Evolutionary conservation across 2,113 vertebrate genomes (phyloP).

Genomic region (Mohoua ochrocephala): DNA sequence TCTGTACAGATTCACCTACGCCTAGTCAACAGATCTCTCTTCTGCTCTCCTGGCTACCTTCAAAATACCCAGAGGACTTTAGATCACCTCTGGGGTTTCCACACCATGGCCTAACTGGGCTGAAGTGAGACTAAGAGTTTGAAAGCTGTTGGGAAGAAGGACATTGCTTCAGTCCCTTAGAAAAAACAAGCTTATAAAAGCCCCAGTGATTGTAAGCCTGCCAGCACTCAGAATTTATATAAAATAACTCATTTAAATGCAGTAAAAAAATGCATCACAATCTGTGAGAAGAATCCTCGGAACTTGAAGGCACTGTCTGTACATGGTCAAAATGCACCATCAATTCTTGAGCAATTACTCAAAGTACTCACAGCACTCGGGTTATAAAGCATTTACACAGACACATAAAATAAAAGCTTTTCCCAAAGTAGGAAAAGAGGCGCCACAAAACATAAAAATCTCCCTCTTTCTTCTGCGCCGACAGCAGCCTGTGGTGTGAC

Average conservation of each 20-base stretch:
- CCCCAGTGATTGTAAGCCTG: background rate
- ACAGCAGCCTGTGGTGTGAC: background rate
- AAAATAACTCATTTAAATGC: slow-evolving; percentile 8
- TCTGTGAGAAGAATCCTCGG: background rate
- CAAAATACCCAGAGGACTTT: background rate
- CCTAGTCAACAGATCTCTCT: background rate
- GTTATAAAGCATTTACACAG: background rate
- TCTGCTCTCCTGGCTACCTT: background rate
- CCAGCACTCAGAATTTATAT: background rate
- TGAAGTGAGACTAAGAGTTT: background rate
- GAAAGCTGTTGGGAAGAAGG: background rate
- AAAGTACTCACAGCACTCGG: background rate
- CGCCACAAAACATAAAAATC: background rate
- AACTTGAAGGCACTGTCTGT: background rate
- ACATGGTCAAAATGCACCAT: slow-evolving; percentile 9
- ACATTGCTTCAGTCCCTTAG: background rate
- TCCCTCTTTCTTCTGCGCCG: fast-evolving
- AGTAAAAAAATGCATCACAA: background rate
- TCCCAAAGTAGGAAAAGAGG: background rate
- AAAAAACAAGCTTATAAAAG: background rate
- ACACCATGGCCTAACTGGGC: background rate
- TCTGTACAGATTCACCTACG: fast-evolving
- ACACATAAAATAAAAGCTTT: background rate
- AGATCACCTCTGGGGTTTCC: background rate
- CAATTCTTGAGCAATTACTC: background rate